Base-by-base conservation (phyloP, 2,113 vertebrate species). In the Phaethon lepturus region DNA sequence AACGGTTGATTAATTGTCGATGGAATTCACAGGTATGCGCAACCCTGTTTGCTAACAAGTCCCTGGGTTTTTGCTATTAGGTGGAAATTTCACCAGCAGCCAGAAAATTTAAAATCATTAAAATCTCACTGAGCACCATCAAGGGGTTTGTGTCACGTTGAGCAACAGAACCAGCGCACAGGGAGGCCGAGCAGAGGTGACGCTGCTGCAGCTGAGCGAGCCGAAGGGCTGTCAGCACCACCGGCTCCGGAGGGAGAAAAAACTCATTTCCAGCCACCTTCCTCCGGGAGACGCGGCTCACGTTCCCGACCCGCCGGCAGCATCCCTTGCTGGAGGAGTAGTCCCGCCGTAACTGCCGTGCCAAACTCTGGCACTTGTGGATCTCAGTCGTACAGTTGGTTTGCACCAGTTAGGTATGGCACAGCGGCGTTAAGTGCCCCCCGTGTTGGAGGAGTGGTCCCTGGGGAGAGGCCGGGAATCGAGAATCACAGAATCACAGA, bases 361-460 rank as follows among this genome's bases (percentile, higher is more conserved):
- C 38, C 49, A 77, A 74, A 64, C 17, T 38, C 14, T 5, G 5
- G 55, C 17, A 7, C 45, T 29, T 23, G 28, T 59, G 38, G 23
- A 18, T 38, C 60, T 68, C 26, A 16, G 55, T 13, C 0, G 1
- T 47, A 31, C 0, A 3, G 16, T 23, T 53, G 55, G 11, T 74
- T 86, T 64, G n/a, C 25, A 38, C 16, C 50, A 49, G 9, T 20
- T 33, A 23, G 25, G n/a, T 64, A 8, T 17, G 67, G 17, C n/a
- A 64, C 18, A 17, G 40, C 0, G 0, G 29, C 0, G 2, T 1
- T n/a, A 33, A 59, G 38, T 17, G 28, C 23, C 20, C 31, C 40
- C 56, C 26, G n/a, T 38, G 49, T 50, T 28, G 45, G 42, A 63
- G 44, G 29, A 22, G 38, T 1, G 5, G 1, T 75, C 50, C 1